phyloP scores from a whole-genome alignment of 2,113 vertebrate species.

The Gymnorhina tibicen region DNA sequence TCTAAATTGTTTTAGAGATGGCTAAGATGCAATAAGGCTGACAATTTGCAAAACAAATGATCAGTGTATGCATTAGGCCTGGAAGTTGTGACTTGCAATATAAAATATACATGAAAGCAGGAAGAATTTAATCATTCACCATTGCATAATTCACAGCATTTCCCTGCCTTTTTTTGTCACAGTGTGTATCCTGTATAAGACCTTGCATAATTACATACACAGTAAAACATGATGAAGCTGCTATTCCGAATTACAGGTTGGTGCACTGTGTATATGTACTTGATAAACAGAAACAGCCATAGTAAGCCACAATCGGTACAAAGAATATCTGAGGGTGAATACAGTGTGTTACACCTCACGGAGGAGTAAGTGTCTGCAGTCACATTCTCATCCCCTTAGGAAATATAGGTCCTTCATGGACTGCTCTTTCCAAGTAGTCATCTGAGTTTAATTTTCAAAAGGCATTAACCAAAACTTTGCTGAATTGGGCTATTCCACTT shows the following conservation, averaged over 20 bases:
- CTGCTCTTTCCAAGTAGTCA: not conserved
- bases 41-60: constrained; percentile 22
- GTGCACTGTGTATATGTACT: not conserved
- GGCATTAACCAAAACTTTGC: not conserved
- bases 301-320: not conserved
- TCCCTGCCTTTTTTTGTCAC: not conserved
- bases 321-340: not conserved
- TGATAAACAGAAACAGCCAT: not conserved
- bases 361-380: not conserved
- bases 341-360: not conserved
- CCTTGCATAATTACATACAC: not conserved
- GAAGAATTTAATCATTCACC: not conserved
- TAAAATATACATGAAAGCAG: not conserved
- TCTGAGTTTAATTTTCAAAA: not conserved
- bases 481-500: not conserved
- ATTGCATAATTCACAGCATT: not conserved
- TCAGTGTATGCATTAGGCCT: not conserved
- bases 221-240: not conserved
- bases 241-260: not conserved
- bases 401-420: not conserved
- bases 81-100: not conserved
- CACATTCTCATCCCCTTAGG: not conserved
- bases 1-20: not conserved
- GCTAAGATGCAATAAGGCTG: not conserved
- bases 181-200: not conserved